Evolutionary conservation across 1,140 invertebrate species (phyloP).

Genomic region (Drosophila repleta): DNA sequence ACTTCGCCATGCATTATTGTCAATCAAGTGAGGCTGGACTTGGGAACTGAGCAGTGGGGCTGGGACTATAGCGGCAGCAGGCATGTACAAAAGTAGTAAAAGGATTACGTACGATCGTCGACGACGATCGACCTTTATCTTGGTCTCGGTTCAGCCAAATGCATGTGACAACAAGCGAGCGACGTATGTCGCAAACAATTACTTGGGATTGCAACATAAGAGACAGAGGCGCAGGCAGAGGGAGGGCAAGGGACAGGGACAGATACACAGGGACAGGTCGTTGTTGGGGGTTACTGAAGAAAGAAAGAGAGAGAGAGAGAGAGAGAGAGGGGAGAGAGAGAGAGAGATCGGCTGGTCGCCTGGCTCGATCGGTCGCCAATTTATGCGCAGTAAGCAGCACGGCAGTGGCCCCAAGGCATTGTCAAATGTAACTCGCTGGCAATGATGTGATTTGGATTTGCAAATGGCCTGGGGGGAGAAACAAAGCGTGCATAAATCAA

Average conservation of each 20-base stretch:
- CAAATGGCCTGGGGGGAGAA: constrained; percentile 66
- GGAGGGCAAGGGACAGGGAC: neutral
- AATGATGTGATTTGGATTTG: constrained; percentile 82
- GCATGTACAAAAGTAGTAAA: constrained; percentile 65
- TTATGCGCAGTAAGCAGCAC: constrained; percentile 65
- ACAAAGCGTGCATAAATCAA: constrained; percentile 81
- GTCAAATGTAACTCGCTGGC: constrained; percentile 75
- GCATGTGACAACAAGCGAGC: constrained; percentile 80
- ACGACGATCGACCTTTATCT: constrained; percentile 68
- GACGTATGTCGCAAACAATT: constrained; percentile 83
- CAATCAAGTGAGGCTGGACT: constrained; percentile 67
- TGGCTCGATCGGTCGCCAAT: constrained; percentile 58
- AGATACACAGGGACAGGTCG: constrained; percentile 19
- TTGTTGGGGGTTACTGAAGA: constrained; percentile 27
- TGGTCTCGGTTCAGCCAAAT: constrained; percentile 43
- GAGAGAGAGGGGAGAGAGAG: too few species aligned
- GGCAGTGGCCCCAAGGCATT: constrained; percentile 69
- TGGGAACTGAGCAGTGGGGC: constrained; percentile 1
- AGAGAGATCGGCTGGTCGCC: constrained; percentile 8
- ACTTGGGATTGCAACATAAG: constrained; percentile 78
- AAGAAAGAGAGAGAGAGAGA: neutral
- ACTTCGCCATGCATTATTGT: constrained; percentile 83
- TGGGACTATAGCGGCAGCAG: constrained; percentile 30
- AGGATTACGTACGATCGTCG: constrained; percentile 67
- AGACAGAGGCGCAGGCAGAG: constrained; percentile 23